Conservation (phyloP, 53 echinoderm and acorn worm genomes). For the Crossaster papposus region DNA sequence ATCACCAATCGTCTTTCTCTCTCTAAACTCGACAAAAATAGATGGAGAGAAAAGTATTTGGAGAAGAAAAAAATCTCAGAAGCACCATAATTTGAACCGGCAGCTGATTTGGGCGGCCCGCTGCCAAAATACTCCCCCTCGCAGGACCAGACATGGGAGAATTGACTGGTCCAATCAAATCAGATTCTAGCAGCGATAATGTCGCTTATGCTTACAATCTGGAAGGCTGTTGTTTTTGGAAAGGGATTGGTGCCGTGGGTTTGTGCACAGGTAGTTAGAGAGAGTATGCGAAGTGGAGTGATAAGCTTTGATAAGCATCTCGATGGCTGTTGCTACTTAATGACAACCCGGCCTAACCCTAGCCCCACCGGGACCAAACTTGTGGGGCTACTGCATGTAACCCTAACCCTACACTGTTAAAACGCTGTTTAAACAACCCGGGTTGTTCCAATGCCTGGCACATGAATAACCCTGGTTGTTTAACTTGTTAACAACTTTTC, state of each 20-base stretch:
- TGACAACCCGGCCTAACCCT: too few relatives aligned
- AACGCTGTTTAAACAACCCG: too few relatives aligned
- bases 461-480: too few relatives aligned
- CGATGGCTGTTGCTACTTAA: too few relatives aligned
- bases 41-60: background rate
- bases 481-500: too few relatives aligned
- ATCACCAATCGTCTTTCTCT: background rate
- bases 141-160: background rate
- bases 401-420: too few relatives aligned
- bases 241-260: background rate
- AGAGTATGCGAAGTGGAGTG: too few relatives aligned
- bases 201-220: slow-evolving; percentile 22
- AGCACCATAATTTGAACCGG: slow-evolving; percentile 32
- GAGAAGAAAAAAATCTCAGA: background rate
- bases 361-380: too few relatives aligned
- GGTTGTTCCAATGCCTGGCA: too few relatives aligned
- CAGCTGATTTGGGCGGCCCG: slow-evolving; percentile 18
- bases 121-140: slow-evolving; percentile 35
- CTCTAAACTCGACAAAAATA: background rate
- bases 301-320: too few relatives aligned
- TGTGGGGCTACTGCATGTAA: too few relatives aligned
- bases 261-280: background rate
- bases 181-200: slow-evolving; percentile 32
- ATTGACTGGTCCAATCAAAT: background rate
- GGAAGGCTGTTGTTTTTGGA: background rate